Conservation (phyloP, 2,797 vertebrate genomes). For the Muscicapa comitata region DNA sequence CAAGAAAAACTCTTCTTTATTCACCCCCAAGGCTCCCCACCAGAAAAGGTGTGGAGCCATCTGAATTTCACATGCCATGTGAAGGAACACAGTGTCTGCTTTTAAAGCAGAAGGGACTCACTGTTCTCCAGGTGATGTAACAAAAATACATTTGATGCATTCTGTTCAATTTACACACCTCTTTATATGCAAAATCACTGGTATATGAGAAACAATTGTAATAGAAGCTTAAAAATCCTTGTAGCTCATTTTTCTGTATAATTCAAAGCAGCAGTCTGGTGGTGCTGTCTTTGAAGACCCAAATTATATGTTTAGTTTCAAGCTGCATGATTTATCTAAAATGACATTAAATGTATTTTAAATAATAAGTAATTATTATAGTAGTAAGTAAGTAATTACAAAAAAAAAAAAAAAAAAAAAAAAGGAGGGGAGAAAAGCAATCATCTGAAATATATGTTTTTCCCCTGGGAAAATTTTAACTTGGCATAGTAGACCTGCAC, state of each 20-base stretch:
- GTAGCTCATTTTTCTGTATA: not conserved
- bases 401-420: not conserved
- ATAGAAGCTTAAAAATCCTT: not conserved
- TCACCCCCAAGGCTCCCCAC: not conserved
- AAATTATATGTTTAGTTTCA: not conserved
- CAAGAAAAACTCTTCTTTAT: not conserved
- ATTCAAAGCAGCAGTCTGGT: not conserved
- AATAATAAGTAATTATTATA: not conserved
- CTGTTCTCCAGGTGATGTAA: not conserved
- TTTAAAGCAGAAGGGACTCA: not conserved
- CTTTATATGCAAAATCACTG: not conserved
- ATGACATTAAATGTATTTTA: not conserved
- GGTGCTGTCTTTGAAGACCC: not conserved
- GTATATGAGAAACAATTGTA: not conserved
- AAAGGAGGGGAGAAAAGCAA: fast-evolving
- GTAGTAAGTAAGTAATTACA: not conserved
- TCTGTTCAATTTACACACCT: not conserved
- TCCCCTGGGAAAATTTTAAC: not conserved
- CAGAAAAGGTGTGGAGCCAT: not conserved
- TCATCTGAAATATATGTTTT: not conserved
- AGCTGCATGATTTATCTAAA: not conserved
- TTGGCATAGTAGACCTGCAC: not conserved
- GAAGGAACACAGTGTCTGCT: fast-evolving
- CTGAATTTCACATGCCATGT: fast-evolving
- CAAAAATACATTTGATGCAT: not conserved